A percentile compares a stretch with the other conserved stretches of the same genome.
These are phyloP conservation scores for Parnassius glacialis DNA, from an alignment of 2,888 invertebrate species.

Conservation along the genomic window DNA sequence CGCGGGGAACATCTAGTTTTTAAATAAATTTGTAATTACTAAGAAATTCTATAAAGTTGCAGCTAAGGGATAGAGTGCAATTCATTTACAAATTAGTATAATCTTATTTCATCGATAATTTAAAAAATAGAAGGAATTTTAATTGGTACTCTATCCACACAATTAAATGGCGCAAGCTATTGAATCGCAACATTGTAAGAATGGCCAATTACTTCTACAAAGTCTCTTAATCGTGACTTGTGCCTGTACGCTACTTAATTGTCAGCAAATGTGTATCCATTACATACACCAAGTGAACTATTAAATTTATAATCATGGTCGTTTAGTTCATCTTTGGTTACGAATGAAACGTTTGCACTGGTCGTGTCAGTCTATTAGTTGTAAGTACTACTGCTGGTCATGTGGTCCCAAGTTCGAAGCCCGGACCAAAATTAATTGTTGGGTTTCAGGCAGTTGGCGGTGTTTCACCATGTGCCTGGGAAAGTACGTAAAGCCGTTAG, in stretches of 20 bases:
- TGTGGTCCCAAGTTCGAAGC: too few relatives aligned
- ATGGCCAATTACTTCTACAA: slow-evolving; percentile 23
- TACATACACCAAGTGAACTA: background rate
- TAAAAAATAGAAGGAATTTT: slow-evolving; percentile 21
- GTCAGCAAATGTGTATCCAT: slow-evolving; percentile 21
- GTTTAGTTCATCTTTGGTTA: background rate
- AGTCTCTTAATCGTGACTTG: slow-evolving; percentile 23
- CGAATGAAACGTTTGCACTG: too few relatives aligned
- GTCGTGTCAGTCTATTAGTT: too few relatives aligned
- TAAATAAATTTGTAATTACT: slow-evolving; percentile 1
- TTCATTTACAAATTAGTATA: slow-evolving; percentile 13
- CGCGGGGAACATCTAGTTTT: background rate
- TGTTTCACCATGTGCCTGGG: too few relatives aligned
- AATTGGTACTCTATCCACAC: slow-evolving; percentile 19
- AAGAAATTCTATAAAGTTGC: background rate
- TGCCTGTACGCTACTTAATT: slow-evolving; percentile 18
- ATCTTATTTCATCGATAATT: slow-evolving; percentile 10
- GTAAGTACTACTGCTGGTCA: too few relatives aligned
- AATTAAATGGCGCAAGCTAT: slow-evolving; percentile 20
- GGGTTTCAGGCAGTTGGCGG: too few relatives aligned
- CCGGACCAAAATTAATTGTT: too few relatives aligned
- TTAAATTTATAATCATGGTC: slow-evolving; percentile 5
- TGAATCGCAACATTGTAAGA: slow-evolving; percentile 22
- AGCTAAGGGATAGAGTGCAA: background rate
- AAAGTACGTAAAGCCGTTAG: too few relatives aligned